A percentile compares a stretch with the other conserved stretches of the same genome.
Evolutionary conservation across 2,113 vertebrate genomes (phyloP).

Genomic region (Macquaria ambigua): DNA sequence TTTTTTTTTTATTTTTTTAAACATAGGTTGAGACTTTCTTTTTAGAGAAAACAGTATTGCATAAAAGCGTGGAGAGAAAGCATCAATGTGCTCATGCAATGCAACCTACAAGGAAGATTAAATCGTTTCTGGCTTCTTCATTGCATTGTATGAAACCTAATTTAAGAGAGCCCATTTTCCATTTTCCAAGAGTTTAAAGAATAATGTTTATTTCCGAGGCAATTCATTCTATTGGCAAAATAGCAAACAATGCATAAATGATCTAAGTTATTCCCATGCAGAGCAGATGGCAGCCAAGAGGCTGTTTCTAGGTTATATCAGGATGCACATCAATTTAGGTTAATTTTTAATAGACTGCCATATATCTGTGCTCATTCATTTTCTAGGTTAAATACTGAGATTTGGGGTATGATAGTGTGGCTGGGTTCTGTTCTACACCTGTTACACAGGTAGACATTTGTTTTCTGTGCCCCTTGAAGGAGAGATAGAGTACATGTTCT

Average conservation of each 20-base stretch:
- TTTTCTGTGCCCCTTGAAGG: conserved; percentile 24
- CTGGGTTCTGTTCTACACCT: conserved; percentile 31
- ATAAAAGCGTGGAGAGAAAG: background rate
- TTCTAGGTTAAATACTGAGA: conserved; percentile 28
- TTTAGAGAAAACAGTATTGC: conserved; percentile 1
- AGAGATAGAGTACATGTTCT: background rate
- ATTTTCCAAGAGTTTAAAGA: conserved; percentile 37
- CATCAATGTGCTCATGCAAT: background rate
- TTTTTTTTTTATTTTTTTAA: background rate
- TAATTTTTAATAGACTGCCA: conserved; percentile 42
- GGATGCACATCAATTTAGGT: conserved; percentile 39
- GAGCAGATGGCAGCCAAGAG: conserved; percentile 56
- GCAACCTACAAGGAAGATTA: conserved; percentile 33
- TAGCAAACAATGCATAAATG: conserved; percentile 55
- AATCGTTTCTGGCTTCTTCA: conserved; percentile 34
- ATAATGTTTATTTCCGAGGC: conserved; percentile 34
- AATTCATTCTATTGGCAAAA: conserved; percentile 43
- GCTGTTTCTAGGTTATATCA: conserved; percentile 44
- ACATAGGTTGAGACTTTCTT: too few species aligned
- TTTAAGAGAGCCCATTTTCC: conserved; percentile 25
- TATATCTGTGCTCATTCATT: background rate
- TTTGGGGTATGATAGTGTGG: background rate
- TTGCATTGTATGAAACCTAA: conserved; percentile 16
- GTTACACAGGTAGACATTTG: conserved; percentile 17
- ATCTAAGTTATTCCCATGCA: conserved; percentile 35